Conservation (phyloP, 2,797 vertebrate genomes). For the Rachycentron canadum region DNA sequence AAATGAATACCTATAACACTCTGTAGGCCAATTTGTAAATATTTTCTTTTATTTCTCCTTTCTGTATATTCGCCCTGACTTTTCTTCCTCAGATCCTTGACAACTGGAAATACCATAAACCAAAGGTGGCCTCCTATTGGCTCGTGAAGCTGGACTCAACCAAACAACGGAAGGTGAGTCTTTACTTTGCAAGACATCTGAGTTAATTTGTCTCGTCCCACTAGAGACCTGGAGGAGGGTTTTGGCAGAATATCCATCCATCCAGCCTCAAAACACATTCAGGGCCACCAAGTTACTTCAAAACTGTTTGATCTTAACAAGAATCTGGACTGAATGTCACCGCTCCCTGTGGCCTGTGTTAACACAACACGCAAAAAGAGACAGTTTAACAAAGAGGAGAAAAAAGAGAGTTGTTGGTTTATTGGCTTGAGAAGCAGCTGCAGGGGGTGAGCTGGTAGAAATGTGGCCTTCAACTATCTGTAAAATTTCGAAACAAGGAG, state of each 20-base stretch:
- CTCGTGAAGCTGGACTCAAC: constrained; percentile 95
- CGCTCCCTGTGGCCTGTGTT: background rate
- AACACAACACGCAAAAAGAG: background rate
- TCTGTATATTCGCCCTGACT: background rate
- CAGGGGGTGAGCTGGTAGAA: background rate
- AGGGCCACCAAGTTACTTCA: background rate
- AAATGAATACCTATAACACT: background rate
- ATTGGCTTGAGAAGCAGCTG: background rate
- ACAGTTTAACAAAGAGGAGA: background rate
- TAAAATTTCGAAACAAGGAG: background rate
- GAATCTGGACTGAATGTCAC: background rate
- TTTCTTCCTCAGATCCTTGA: constrained; percentile 91
- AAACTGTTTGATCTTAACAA: background rate
- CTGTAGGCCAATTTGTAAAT: background rate
- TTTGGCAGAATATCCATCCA: background rate
- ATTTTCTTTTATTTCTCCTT: background rate
- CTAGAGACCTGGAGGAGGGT: background rate
- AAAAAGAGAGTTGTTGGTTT: constrained; percentile 1
- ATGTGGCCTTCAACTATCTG: background rate
- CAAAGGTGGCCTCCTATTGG: constrained; percentile 98
- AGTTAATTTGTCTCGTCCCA: background rate
- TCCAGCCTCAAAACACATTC: background rate
- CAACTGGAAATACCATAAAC: constrained; percentile 98
- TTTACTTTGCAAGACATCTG: background rate
- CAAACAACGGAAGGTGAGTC: constrained; percentile 95